Percentiles rank a stretch among this genome's conserved stretches.
phyloP scores from a whole-genome alignment of 2,888 invertebrate species.

The Macrosoma leucophasiata region DNA sequence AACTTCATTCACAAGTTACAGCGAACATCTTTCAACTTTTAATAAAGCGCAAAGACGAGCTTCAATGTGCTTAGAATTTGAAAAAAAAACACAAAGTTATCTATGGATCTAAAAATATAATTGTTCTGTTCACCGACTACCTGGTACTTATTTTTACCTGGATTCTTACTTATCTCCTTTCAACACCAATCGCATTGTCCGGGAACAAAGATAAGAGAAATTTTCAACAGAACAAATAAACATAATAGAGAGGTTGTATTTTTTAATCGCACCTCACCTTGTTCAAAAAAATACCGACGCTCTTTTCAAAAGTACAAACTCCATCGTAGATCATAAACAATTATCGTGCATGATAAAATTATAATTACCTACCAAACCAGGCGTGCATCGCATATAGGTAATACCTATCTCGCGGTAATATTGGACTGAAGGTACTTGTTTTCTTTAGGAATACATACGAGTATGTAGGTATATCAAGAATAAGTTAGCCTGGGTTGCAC shows the following conservation, averaged over 20 bases:
- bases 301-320: no score
- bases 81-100: not conserved
- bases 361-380: no score
- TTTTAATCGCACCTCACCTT: slow-evolving; percentile 22
- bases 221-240: slow-evolving; percentile 19
- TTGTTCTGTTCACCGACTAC: slow-evolving; percentile 1
- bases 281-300: no score
- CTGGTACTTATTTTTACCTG: slow-evolving; percentile 12
- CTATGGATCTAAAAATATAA: not conserved
- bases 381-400: no score
- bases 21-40: slow-evolving; percentile 1
- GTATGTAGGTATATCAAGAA: no score
- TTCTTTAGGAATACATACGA: no score
- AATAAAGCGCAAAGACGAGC: not conserved
- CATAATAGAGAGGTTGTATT: slow-evolving; percentile 19
- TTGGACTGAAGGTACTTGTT: no score
- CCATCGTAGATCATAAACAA: no score
- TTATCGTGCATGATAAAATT: no score
- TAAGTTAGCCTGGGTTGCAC: no score
- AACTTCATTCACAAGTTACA: no score
- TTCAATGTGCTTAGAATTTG: not conserved
- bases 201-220: slow-evolving; percentile 20
- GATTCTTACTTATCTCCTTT: slow-evolving; percentile 9
- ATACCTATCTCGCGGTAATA: no score
- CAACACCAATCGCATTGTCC: slow-evolving; percentile 13